Conservation (phyloP, 2,113 vertebrate species). For the Spea multiplicata region DNA sequence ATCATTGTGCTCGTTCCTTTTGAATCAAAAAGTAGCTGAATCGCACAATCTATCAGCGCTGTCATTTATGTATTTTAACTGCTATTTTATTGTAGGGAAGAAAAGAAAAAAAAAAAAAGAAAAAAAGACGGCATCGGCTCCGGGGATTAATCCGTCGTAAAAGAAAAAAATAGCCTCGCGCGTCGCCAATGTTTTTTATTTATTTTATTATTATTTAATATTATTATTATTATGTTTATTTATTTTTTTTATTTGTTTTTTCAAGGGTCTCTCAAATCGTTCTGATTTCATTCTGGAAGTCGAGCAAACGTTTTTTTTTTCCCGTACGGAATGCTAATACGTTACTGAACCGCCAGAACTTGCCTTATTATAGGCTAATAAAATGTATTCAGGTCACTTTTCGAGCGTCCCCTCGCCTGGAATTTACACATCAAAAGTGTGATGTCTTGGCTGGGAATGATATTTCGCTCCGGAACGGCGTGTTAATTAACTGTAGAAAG, state of each 20-base stretch:
- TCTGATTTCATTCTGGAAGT: constrained; percentile 12
- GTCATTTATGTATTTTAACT: constrained; percentile 50
- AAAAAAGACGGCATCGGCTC: constrained; percentile 28
- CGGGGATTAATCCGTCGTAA: constrained; percentile 40
- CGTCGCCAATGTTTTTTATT: constrained; percentile 17
- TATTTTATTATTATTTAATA: neutral
- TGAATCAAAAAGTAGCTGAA: constrained; percentile 50
- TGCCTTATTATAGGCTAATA: constrained; percentile 38
- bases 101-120: neutral
- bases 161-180: neutral
- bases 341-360: constrained; percentile 1
- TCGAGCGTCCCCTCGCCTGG: constrained; percentile 29
- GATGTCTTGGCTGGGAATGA: constrained; percentile 30
- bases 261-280: neutral
- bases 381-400: constrained; percentile 47
- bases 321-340: constrained; percentile 9
- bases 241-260: constrained; percentile 21
- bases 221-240: neutral
- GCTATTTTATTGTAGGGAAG: neutral
- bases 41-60: constrained; percentile 55
- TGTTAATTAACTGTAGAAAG: constrained; percentile 44
- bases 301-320: constrained; percentile 7
- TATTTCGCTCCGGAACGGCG: constrained; percentile 36
- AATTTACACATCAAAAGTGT: constrained; percentile 41
- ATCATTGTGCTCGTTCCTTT: constrained; percentile 43